Evolutionary conservation across 2,797 vertebrate species (phyloP), one percentile per base, ranked within the genome.

Genomic region (Notoglanidium macrostoma): DNA sequence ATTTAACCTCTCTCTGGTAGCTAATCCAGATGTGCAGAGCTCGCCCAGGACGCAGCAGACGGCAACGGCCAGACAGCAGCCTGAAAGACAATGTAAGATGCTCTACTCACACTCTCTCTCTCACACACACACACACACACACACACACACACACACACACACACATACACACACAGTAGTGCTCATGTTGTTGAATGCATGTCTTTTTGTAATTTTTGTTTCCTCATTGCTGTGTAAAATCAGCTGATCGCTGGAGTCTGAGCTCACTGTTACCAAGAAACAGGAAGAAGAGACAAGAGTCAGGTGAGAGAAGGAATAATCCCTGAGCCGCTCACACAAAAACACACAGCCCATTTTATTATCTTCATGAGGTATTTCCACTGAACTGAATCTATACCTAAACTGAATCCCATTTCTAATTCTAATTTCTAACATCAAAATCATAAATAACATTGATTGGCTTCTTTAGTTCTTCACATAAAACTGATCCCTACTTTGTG

Each of bases 241-340:
- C 72, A 90, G 91, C 88, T 23, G 91, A 91, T 63, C 83, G 90
- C 44, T 91, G 91, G 91, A 91, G 91, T 74, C 85, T 91, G 68
- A 92, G 87, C 85, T 90, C 90, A 81, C 74, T 91, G 61, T 88
- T 90, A 80, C 90, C 91, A 44, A 83, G 54, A 84, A 92, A 88
- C 86, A 83, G 88, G 81, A 90, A 70, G 83, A 91, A 91, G 63
- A 88, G 65, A 87, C 88, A 89, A 46, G 88, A 87, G 32, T 84
- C 87, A n/a, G 84, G 87, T 89, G 26, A 85, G 44, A 15, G 29
- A 49, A 65, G 49, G 19, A 65, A 76, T 21, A 87, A 55, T 84
- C 77, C 35, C 35, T 51, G 21, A 70, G 46, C 10, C 65, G 59
- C 77, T 54, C 81, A 86, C 51, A 86, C 83, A 59, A n/a, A n/a